phyloP scores from a whole-genome alignment of 2,113 vertebrate genomes.

The Mormyrus lacerda region DNA sequence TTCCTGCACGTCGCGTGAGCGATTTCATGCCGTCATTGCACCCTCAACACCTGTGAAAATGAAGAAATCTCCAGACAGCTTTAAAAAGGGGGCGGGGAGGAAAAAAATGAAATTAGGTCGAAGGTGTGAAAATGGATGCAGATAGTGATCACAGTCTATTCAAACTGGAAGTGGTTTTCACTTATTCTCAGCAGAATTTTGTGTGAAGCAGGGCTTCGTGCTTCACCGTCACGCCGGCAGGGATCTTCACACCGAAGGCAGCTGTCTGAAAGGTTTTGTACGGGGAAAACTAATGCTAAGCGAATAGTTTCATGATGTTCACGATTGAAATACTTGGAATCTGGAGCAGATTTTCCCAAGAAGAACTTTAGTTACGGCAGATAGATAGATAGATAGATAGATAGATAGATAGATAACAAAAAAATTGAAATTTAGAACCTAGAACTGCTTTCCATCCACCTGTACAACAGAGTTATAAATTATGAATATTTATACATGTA shows the following conservation, averaged over 20 bases:
- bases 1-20: neutral
- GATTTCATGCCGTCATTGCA: neutral
- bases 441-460: neutral
- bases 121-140: neutral
- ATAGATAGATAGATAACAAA: neutral
- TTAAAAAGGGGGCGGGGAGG: neutral
- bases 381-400: neutral
- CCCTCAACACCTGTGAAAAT: constrained; percentile 5
- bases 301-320: neutral
- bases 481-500: neutral
- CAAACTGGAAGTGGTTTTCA: neutral
- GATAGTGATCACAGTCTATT: neutral
- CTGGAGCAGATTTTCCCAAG: neutral
- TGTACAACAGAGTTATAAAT: neutral
- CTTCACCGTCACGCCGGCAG: neutral
- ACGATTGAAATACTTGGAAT: neutral
- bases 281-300: neutral
- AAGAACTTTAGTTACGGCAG: neutral
- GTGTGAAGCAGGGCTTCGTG: neutral
- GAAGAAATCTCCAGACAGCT: constrained; percentile 4
- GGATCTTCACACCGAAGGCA: neutral
- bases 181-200: neutral
- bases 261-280: neutral
- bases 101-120: neutral
- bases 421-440: neutral